Evolutionary conservation across 2,888 invertebrate species (phyloP).

Genomic region (Drosophila suboccidentalis): DNA sequence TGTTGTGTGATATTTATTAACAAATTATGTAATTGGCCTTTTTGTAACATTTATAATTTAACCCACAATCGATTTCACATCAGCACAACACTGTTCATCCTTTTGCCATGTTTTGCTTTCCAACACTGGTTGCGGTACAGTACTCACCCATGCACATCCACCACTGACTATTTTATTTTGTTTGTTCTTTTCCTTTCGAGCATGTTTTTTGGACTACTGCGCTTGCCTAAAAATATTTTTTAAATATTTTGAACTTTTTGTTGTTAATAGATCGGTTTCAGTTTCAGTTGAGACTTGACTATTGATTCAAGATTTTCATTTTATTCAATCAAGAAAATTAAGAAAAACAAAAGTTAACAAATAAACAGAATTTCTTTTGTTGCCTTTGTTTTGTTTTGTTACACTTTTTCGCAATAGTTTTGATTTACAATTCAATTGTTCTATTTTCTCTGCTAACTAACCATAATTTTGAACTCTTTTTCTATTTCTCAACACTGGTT

Average conservation of each 20-base stretch:
- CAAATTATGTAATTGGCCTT: conserved; percentile 30
- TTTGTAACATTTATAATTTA: conserved; percentile 24
- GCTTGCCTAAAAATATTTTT: conserved; percentile 44
- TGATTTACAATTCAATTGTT: neutral
- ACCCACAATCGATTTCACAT: conserved; percentile 15
- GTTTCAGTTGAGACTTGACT: conserved; percentile 45
- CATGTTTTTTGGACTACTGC: conserved; percentile 72
- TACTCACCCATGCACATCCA: conserved; percentile 25
- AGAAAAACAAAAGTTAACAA: conserved; percentile 20
- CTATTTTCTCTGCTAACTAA: conserved; percentile 24
- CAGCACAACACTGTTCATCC: conserved; percentile 35
- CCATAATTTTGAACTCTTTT: conserved; percentile 21
- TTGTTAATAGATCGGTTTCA: conserved; percentile 48
- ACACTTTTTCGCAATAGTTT: conserved; percentile 4
- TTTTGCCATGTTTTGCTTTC: conserved; percentile 43
- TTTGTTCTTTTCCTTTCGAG: conserved; percentile 51
- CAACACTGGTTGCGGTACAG: conserved; percentile 62
- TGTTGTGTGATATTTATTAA: conserved; percentile 48
- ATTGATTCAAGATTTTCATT: conserved; percentile 31
- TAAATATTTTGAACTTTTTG: conserved; percentile 42
- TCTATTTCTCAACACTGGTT: conserved; percentile 45
- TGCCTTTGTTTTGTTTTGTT: conserved; percentile 46
- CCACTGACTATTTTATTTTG: conserved; percentile 14
- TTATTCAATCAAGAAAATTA: conserved; percentile 9
- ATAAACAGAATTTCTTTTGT: conserved; percentile 27